These are phyloP conservation scores for Megalopta genalis DNA, from an alignment of 1,140 invertebrate genomes.

Conservation along the genomic window DNA sequence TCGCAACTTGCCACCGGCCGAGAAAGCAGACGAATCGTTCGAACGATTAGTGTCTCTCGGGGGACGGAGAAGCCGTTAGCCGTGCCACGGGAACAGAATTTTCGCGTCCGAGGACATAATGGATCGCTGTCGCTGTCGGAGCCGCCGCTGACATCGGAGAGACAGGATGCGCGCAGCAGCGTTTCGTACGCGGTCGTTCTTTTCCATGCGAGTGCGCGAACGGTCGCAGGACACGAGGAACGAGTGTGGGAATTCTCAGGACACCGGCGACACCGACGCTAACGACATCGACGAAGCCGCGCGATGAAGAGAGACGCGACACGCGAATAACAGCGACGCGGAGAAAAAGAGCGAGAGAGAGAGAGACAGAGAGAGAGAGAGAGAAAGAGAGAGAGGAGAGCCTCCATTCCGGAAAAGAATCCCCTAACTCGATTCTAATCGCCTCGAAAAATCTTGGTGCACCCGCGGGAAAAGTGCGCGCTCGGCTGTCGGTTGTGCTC, in stretches of 20 bases:
- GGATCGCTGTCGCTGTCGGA: background rate
- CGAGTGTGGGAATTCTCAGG: slow-evolving; percentile 52
- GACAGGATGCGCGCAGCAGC: slow-evolving; percentile 26
- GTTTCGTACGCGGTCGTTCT: slow-evolving; percentile 27
- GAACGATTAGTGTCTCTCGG: background rate
- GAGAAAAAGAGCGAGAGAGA: slow-evolving; percentile 9
- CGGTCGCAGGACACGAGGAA: slow-evolving; percentile 22
- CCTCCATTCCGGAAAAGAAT: background rate
- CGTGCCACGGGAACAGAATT: background rate
- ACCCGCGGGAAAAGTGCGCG: too few species aligned
- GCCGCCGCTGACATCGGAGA: background rate
- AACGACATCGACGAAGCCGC: slow-evolving; percentile 41
- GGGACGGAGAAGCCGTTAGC: background rate
- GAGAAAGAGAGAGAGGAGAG: background rate
- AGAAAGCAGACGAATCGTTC: too few species aligned
- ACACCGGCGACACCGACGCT: slow-evolving; percentile 42
- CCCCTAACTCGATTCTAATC: slow-evolving; percentile 18
- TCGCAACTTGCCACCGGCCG: too few species aligned
- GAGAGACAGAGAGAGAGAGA: background rate
- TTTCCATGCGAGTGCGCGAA: slow-evolving; percentile 26
- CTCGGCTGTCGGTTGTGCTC: too few species aligned
- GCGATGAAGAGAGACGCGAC: background rate
- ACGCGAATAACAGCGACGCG: background rate
- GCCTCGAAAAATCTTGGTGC: background rate
- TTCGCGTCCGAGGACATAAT: slow-evolving; percentile 18